Conservation (phyloP, 2,113 vertebrate species). For the Tetraodon nigroviridis region DNA sequence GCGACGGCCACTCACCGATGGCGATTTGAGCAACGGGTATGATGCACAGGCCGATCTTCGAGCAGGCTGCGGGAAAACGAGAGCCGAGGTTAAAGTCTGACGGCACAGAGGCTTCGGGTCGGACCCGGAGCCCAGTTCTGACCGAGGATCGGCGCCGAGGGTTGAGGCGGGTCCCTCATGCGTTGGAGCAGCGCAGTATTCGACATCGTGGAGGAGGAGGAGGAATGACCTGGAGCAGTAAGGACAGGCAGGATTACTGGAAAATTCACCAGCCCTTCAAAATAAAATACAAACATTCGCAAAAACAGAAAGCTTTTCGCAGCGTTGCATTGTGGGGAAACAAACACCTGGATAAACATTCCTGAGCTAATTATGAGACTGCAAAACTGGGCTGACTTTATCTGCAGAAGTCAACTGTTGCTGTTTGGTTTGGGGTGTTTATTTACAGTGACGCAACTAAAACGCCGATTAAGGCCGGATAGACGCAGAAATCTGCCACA, state of each 20-base stretch:
- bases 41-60: conserved; percentile 26
- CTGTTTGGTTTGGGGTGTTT: too few species aligned
- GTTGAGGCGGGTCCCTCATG: conserved; percentile 15
- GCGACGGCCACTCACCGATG: conserved; percentile 53
- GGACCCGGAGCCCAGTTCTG: background rate
- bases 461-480: too few species aligned
- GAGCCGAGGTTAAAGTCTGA: background rate
- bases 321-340: too few species aligned
- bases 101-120: background rate
- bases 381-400: too few species aligned
- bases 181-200: rapidly evolving
- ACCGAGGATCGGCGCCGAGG: conserved; percentile 12
- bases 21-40: conserved; percentile 63
- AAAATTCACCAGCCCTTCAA: too few species aligned
- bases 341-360: too few species aligned
- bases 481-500: too few species aligned
- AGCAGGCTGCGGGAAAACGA: conserved; percentile 38
- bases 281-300: too few species aligned
- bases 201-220: conserved; percentile 21
- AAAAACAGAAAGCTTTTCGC: too few species aligned
- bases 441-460: too few species aligned
- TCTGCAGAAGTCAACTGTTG: too few species aligned
- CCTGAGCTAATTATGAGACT: too few species aligned
- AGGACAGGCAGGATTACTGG: background rate
- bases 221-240: background rate